Base-by-base conservation (phyloP, 2,113 vertebrate genomes). In the Eudorcas thomsonii region DNA sequence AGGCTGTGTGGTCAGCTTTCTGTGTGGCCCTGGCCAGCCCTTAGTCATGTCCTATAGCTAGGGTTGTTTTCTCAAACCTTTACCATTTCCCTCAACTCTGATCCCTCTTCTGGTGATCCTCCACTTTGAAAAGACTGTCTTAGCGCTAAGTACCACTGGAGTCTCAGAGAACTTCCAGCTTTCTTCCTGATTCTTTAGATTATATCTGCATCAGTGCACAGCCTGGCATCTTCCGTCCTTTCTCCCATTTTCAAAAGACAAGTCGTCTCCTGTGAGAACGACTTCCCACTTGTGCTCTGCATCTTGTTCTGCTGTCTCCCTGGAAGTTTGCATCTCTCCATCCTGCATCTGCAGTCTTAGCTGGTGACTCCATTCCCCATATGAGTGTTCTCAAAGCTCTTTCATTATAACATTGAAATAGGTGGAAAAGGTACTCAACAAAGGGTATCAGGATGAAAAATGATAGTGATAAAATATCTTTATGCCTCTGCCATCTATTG, bases 121-220 rank as follows among this genome's bases (percentile, higher is more conserved):
- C 43, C 33, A 19, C 50, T 23, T 28, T 74, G 52, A 21, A 55
- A 74, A 88, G 55, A 39, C 4, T 54, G 43, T 9, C 55, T 43
- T 9, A 52, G 14, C 26, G 45, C 60, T 23, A 67, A 19, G 55
- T 6, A 10, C 3, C 10, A 1, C 0, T 1, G 77, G 5, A 36
- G 25, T 16, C 52, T 91, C 45, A 39, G 85, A 82, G n/a, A 15
- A 2, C 55, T 33, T 64, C 43, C 9, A 21, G 0, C 62, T 60
- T 39, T 28, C 82, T 25, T 45, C 81, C 43, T 19, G 25, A 26
- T 36, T 57, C 54, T n/a, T 4, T 10, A 14, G 74, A 9, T 12
- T n/a, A 2, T 7, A 17, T n/a, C 6, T 8, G 36, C 7, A 5
- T 43, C 28, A 3, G 43, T 28, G 14, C 6, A 33, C 13, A 19